Evolutionary conservation across 2,888 invertebrate species (phyloP).

Genomic region (Gastrophysa polygoni): DNA sequence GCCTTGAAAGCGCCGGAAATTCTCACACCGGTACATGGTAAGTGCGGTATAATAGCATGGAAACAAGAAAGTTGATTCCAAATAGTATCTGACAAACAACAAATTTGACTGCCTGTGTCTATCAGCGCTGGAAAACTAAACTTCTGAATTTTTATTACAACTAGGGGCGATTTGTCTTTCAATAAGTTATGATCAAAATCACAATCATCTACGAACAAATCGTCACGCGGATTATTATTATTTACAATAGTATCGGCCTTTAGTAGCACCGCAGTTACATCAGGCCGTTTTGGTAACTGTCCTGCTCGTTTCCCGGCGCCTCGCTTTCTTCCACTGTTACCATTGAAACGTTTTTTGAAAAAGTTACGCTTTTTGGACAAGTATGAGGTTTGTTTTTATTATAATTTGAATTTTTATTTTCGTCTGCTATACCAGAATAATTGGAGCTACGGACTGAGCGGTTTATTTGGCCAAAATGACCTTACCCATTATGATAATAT

Average conservation of each 20-base stretch:
- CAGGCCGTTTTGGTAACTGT: neutral
- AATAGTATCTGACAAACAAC: neutral
- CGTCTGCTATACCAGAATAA: neutral
- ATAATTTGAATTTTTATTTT: neutral
- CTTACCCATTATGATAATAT: neutral
- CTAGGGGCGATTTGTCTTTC: neutral
- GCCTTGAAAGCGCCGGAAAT: slow-evolving; percentile 14
- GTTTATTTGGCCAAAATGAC: neutral
- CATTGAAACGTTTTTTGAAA: neutral
- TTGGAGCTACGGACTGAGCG: neutral
- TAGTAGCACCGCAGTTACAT: neutral
- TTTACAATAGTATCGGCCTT: neutral
- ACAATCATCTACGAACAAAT: neutral
- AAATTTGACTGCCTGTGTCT: slow-evolving; percentile 1
- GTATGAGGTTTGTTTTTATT: neutral
- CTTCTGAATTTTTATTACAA: neutral
- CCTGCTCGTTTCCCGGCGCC: neutral
- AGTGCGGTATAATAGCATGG: neutral
- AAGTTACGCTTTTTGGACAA: neutral
- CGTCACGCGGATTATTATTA: neutral
- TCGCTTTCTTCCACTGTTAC: neutral
- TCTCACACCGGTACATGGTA: slow-evolving; percentile 2
- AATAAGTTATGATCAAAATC: neutral
- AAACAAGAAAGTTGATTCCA: neutral
- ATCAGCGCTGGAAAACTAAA: neutral